These are phyloP conservation scores for Anniella stebbinsi DNA, from an alignment of 2,797 vertebrate genomes.

Conservation along the genomic window DNA sequence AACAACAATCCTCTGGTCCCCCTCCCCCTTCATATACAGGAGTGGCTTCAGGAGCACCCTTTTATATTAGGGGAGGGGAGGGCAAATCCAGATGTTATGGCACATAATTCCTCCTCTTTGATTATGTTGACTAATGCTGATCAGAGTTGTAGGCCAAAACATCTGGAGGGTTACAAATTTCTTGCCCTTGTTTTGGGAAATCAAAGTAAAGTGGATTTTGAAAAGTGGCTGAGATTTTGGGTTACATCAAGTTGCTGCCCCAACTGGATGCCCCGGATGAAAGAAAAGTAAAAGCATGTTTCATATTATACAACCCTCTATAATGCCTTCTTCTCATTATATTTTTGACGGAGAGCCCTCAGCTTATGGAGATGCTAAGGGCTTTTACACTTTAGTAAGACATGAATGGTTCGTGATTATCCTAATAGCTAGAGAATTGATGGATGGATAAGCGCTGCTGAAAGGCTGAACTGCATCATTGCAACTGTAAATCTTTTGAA, in stretches of 20 bases:
- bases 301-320: neutral
- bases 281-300: neutral
- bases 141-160: too few species aligned
- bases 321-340: neutral
- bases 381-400: neutral
- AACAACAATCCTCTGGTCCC: neutral
- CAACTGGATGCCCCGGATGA: neutral
- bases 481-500: neutral
- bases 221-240: neutral
- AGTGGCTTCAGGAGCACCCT: neutral
- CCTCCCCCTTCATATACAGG: neutral
- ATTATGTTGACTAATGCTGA: too few species aligned
- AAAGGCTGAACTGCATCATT: neutral
- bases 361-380: neutral
- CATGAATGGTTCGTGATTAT: neutral
- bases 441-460: neutral
- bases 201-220: neutral
- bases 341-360: neutral
- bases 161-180: too few species aligned
- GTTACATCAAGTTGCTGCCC: neutral
- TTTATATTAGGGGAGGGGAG: too few species aligned
- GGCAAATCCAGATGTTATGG: too few species aligned
- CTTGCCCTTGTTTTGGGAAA: too few species aligned
- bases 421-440: neutral
- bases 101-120: too few species aligned